Percentiles rank a stretch among this genome's conserved stretches.
Conservation (phyloP, 1,140 invertebrate genomes). For the Rhizoglyphus robini region DNA sequence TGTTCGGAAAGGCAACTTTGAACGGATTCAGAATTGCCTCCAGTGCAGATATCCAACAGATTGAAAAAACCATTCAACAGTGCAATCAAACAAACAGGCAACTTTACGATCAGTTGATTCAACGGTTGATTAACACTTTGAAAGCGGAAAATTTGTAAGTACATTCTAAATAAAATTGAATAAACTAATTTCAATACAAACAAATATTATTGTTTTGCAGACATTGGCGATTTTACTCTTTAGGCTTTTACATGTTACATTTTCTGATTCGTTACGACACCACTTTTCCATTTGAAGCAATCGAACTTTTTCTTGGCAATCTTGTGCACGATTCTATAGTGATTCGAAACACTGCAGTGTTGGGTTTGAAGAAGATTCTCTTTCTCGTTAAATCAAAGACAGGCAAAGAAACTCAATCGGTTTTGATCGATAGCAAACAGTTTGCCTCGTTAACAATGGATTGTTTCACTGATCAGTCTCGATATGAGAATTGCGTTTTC, state of each 20-base stretch:
- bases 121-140: conserved; percentile 48
- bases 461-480: too few relatives aligned
- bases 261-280: conserved; percentile 55
- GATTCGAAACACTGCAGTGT: conserved; percentile 54
- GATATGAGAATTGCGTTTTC: too few relatives aligned
- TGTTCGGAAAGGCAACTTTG: too few relatives aligned
- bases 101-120: too few relatives aligned
- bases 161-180: neutral
- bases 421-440: too few relatives aligned
- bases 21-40: too few relatives aligned
- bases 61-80: too few relatives aligned
- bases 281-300: conserved; percentile 44
- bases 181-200: conserved; percentile 26
- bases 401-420: too few relatives aligned
- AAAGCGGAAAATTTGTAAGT: conserved; percentile 52
- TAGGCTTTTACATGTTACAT: conserved; percentile 55
- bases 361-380: conserved; percentile 43
- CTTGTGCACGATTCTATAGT: conserved; percentile 59
- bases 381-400: too few relatives aligned
- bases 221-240: conserved; percentile 62
- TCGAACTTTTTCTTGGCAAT: conserved; percentile 49
- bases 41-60: too few relatives aligned
- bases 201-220: conserved; percentile 32
- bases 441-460: too few relatives aligned
- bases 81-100: too few relatives aligned